Base-by-base conservation (phyloP, 2,113 vertebrate species). In the Scomber colias region DNA sequence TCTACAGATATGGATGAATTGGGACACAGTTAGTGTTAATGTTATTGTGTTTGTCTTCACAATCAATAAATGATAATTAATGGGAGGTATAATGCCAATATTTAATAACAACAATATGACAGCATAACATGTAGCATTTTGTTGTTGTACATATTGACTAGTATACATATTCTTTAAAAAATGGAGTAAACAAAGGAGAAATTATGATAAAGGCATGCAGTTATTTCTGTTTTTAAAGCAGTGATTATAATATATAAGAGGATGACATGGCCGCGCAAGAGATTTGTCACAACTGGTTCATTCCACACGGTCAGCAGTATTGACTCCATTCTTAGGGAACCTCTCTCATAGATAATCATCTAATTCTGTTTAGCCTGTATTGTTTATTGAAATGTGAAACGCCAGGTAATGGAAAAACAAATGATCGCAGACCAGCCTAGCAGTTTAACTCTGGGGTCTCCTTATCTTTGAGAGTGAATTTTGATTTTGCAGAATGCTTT, bases 391-490 rank as follows among this genome's bases (percentile, higher is more conserved):
- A 70, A 7, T 54, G 48, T 7, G 11, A 56, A 70, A 71, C 11
- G 4, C 1, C 24, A 35, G 40, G 1, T 40, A 24, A 57, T 46
- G 17, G 1, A 8, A 49, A 53, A 44, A 65, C 19, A 3, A n/a
- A 48, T 45, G 55, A 31, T 69, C 9, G 14, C 49, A 71, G 24
- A 48, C 12, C 57, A 67, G 21, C 31, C 30, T 19, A 51, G 44
- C 19, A 45, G 11, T 77, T 24, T 69, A 54, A 55, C 53, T 21
- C 17, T 45, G 48, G 7, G 17, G 46, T 62, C 14, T 62, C 2
- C 72, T 71, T 5, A 46, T 65, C 30, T 72, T 78, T 63, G 48
- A 11, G 12, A 46, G 13, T 60, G 3, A 24, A 57, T 70, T 64
- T 60, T 13, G 54, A 72, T 67, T 67, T 60, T 64, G n/a, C 21